Conservation (phyloP, 2,113 vertebrate species). For the Myrmecophaga tridactyla region DNA sequence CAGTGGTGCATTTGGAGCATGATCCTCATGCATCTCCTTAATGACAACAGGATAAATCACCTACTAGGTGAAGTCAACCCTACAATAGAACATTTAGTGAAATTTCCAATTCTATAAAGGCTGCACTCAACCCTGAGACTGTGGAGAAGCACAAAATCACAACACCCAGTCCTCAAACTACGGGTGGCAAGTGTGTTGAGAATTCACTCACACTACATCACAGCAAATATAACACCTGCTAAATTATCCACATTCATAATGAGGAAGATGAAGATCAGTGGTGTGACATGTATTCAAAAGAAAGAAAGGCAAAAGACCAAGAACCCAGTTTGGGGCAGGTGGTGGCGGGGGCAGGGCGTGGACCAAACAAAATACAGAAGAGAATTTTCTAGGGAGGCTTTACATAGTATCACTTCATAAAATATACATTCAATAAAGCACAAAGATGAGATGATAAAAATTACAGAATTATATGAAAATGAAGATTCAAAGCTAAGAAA, state of each 20-base stretch:
- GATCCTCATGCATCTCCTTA: background rate
- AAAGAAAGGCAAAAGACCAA: background rate
- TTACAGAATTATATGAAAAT: background rate
- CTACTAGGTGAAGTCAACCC: background rate
- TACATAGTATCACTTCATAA: background rate
- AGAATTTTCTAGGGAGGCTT: background rate
- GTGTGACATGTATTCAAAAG: no score
- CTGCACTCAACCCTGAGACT: background rate
- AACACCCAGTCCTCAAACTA: background rate
- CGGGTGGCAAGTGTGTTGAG: accelerated
- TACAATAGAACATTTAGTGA: background rate
- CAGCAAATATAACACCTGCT: background rate
- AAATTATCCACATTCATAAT: background rate
- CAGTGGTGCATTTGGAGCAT: background rate
- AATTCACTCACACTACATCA: no score
- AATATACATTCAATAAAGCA: background rate
- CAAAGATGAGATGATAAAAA: background rate
- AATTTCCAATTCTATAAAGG: background rate
- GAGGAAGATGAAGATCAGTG: background rate
- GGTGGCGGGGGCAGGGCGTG: no score
- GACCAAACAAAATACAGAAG: background rate
- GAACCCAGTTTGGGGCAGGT: background rate
- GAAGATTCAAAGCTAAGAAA: background rate
- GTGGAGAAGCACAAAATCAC: background rate
- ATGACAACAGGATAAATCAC: background rate